Evolutionary conservation across 2,113 vertebrate genomes (phyloP).

Genomic region (Ciconia maguari): DNA sequence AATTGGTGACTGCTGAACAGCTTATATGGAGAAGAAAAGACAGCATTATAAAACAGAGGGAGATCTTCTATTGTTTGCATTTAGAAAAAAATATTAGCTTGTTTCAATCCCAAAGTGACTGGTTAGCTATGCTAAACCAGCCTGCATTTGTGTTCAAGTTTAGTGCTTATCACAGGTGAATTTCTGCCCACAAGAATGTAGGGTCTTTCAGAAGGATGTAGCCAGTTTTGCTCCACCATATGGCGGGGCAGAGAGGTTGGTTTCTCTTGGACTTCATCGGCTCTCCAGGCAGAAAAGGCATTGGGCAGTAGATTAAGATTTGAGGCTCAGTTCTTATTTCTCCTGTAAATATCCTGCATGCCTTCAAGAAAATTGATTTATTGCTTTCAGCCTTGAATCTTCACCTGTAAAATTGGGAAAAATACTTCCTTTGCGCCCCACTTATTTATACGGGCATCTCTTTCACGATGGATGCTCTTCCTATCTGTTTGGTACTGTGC

Average conservation of each 20-base stretch:
- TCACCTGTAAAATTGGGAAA: background rate
- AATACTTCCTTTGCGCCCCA: background rate
- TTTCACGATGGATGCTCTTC: background rate
- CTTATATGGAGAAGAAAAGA: conserved; percentile 42
- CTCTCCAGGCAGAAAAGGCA: background rate
- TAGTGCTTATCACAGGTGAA: background rate
- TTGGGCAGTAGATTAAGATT: background rate
- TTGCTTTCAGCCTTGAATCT: background rate
- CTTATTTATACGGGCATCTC: background rate
- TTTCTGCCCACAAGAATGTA: background rate
- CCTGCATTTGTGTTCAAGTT: background rate
- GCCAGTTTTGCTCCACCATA: background rate
- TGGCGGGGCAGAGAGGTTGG: background rate
- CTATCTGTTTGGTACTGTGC: background rate
- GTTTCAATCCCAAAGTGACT: background rate
- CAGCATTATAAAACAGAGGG: background rate
- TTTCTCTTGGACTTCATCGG: background rate
- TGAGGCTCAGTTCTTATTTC: background rate
- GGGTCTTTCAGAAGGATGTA: background rate
- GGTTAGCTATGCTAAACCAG: background rate
- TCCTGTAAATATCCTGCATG: background rate
- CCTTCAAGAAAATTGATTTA: background rate
- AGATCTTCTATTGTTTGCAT: background rate
- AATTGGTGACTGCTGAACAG: background rate
- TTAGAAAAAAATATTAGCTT: background rate